Conservation (phyloP, 2,888 invertebrate species). For the Latrodectus elegans region DNA sequence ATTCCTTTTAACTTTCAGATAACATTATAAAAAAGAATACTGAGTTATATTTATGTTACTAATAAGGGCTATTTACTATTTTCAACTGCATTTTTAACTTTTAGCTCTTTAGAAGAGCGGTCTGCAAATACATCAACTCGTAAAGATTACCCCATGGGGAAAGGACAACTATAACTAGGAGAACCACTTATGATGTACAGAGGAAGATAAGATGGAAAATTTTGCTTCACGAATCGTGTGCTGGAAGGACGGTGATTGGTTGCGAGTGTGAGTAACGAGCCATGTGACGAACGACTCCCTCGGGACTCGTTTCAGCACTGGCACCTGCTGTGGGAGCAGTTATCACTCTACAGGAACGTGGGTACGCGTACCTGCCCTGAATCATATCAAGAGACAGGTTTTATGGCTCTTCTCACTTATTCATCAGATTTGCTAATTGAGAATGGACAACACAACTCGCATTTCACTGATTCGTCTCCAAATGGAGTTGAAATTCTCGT, state of each 20-base stretch:
- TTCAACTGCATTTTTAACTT: too few relatives aligned
- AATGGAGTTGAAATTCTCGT: too few relatives aligned
- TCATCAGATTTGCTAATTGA: conserved; percentile 5
- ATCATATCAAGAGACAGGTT: conserved; percentile 5
- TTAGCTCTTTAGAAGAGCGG: background rate
- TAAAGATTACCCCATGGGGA: background rate
- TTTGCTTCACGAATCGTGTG: background rate
- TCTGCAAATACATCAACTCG: background rate
- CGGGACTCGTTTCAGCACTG: background rate
- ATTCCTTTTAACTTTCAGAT: too few relatives aligned
- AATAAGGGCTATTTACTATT: too few relatives aligned
- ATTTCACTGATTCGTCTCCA: too few relatives aligned
- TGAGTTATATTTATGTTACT: too few relatives aligned
- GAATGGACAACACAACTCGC: background rate
- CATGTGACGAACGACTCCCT: background rate
- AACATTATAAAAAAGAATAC: too few relatives aligned
- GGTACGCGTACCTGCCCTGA: conserved; percentile 2
- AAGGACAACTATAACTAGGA: background rate
- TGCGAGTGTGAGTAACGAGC: conserved; percentile 1
- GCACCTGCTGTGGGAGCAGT: background rate
- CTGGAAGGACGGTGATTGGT: conserved; percentile 1
- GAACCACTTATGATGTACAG: background rate
- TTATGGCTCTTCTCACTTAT: background rate
- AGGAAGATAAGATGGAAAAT: background rate
- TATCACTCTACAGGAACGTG: conserved; percentile 1